Percentiles rank a stretch among this genome's conserved stretches.
Evolutionary conservation across 2,113 vertebrate species (phyloP).

Genomic region (Cheirogaleus medius): DNA sequence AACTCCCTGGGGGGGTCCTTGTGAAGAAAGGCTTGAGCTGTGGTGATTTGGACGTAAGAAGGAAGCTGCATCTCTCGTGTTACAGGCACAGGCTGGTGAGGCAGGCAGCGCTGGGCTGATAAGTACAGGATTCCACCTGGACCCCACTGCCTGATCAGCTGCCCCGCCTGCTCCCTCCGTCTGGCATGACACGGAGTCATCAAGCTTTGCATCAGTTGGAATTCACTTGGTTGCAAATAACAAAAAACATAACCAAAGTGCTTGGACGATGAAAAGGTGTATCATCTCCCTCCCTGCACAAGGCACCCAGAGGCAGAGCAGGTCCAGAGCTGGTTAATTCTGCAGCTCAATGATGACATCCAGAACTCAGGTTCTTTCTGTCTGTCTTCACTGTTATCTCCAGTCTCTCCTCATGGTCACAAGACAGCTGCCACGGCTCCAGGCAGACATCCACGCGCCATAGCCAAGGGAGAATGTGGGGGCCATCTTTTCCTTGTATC

Average conservation of each 20-base stretch:
- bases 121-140: background rate
- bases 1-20: background rate
- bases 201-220: rapidly evolving
- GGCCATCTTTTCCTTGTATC: background rate
- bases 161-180: background rate
- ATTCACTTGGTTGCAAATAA: background rate
- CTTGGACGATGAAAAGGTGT: background rate
- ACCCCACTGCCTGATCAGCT: background rate
- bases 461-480: background rate
- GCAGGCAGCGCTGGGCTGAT: rapidly evolving
- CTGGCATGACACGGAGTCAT: background rate
- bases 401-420: background rate
- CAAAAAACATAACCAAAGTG: background rate
- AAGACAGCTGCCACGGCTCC: background rate
- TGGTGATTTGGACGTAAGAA: rapidly evolving
- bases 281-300: background rate
- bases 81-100: background rate
- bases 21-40: background rate
- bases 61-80: background rate
- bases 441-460: background rate
- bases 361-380: background rate
- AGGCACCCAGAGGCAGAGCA: too few species aligned
- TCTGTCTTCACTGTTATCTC: background rate
- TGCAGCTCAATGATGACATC: rapidly evolving
- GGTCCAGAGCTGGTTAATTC: too few species aligned